Percentiles rank a stretch among this genome's conserved stretches.
Evolutionary conservation across 2,888 invertebrate genomes (phyloP).

Genomic region (Spilosoma lubricipeda): DNA sequence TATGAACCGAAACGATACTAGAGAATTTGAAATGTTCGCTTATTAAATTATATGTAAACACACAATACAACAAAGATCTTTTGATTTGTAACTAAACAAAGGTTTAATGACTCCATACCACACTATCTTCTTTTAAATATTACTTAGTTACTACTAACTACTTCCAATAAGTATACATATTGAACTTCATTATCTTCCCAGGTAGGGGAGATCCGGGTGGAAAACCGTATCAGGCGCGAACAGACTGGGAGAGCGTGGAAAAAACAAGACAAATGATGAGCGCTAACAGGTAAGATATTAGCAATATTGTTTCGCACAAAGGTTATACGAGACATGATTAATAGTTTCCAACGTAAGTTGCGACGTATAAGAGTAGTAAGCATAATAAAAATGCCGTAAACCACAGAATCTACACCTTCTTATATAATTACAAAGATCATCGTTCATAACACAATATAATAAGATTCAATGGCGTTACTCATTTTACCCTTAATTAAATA

Average conservation of each 20-base stretch:
- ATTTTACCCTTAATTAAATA: not conserved
- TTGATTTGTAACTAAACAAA: not conserved
- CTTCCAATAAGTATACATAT: not conserved
- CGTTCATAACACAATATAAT: not conserved
- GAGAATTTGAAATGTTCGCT: not conserved
- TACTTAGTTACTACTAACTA: not conserved
- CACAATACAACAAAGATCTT: too few species aligned
- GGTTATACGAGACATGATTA: conserved; percentile 13
- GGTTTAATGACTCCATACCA: not conserved
- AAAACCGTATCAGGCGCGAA: conserved; percentile 75
- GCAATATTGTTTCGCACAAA: conserved; percentile 26
- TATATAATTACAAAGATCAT: not conserved
- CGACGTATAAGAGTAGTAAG: not conserved
- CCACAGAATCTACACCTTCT: not conserved
- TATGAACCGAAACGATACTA: not conserved
- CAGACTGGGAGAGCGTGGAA: conserved; percentile 93
- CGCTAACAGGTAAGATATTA: conserved; percentile 70
- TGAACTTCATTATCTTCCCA: conserved; percentile 36
- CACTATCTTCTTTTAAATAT: not conserved
- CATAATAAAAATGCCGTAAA: not conserved
- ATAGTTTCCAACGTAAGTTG: conserved; percentile 4
- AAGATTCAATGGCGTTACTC: not conserved
- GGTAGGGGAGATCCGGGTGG: conserved; percentile 79
- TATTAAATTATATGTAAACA: too few species aligned
- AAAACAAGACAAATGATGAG: conserved; percentile 92